Percentiles rank a stretch among this genome's conserved stretches.
Conservation (phyloP, 1,140 invertebrate genomes). For the Tetranychus cinnabarinus region DNA sequence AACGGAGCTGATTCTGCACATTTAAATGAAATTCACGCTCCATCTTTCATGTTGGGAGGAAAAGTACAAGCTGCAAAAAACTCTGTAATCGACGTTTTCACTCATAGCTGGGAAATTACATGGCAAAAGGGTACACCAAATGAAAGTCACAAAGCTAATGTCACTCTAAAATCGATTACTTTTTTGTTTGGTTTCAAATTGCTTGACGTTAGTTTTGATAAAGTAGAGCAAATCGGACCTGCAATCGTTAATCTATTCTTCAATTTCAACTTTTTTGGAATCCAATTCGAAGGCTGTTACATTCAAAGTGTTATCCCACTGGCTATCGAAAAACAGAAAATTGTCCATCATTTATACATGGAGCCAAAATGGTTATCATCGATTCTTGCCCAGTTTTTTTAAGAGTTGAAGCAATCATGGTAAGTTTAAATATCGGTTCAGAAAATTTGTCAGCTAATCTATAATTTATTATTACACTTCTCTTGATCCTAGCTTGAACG, state of each 20-base stretch:
- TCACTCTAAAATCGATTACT: background rate
- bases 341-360: conserved; percentile 48
- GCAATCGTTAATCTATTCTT: conserved; percentile 30
- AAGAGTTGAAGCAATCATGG: conserved; percentile 45
- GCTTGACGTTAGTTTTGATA: background rate
- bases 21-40: conserved; percentile 43
- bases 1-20: conserved; percentile 69
- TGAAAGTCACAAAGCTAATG: background rate
- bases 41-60: conserved; percentile 30
- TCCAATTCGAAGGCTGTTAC: conserved; percentile 34
- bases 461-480: background rate
- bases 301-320: conserved; percentile 55
- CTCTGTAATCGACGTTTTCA: background rate
- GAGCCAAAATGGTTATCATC: conserved; percentile 27
- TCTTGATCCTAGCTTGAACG: conserved; percentile 38
- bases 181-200: background rate
- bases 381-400: conserved; percentile 40
- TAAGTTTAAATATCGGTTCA: conserved; percentile 22
- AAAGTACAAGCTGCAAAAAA: conserved; percentile 16
- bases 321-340: conserved; percentile 45
- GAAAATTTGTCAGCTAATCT: background rate
- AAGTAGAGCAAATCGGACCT: conserved; percentile 24
- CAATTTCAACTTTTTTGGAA: conserved; percentile 31
- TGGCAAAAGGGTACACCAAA: background rate
- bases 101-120: background rate